Base-by-base conservation (phyloP, 2,797 vertebrate genomes). In the Dendrocincla fuliginosa region DNA sequence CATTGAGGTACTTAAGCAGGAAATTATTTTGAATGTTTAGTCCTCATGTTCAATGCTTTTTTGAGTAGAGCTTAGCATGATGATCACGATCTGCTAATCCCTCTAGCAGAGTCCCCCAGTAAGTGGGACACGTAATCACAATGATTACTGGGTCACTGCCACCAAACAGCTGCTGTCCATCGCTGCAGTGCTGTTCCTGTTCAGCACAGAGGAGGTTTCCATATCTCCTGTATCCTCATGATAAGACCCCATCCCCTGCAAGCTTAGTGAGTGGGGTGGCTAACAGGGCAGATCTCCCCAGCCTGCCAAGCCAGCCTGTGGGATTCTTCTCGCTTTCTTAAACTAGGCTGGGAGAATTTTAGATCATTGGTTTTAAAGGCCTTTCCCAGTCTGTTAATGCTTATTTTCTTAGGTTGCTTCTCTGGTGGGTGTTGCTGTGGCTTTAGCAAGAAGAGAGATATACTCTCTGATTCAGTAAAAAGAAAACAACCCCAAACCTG, bases 121-220 rank as follows among this genome's bases (percentile, higher is more conserved):
- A 96, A 94, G 79, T 86, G 87, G 96, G 92, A 89, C 92, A 94
- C 55, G 9, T 69, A 83, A 94, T 96, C 84, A 37, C 0, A 5
- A 30, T 55, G 87, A 87, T 96, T 97, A 94, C 91, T 93, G 93
- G 90, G 90, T 95, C 82, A 93, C 4, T 89, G 92, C 61, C 81
- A 18, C 82, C 0, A 8, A 96, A 81, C 95, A 96, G 87, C 94
- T 97, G 95, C 84, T 91, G 82, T 74, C 2, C 2, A 68, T 73
- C 3, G 5, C 64, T 60, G 37, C 49, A 25, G 49, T 60, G 92
- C 70, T 84, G 37, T 56, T 90, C 7, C 0, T 10, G 3, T 28
- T 77, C 4, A 3, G 32, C 70, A 35, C 49, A 81, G 68, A 65
- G 39, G 63, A 82, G 42, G 16, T 82, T 94, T 84, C 57, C 35